Evolutionary conservation across 2,113 vertebrate species (phyloP), one percentile per base, ranked within the genome.

Genomic region (Passer domesticus): DNA sequence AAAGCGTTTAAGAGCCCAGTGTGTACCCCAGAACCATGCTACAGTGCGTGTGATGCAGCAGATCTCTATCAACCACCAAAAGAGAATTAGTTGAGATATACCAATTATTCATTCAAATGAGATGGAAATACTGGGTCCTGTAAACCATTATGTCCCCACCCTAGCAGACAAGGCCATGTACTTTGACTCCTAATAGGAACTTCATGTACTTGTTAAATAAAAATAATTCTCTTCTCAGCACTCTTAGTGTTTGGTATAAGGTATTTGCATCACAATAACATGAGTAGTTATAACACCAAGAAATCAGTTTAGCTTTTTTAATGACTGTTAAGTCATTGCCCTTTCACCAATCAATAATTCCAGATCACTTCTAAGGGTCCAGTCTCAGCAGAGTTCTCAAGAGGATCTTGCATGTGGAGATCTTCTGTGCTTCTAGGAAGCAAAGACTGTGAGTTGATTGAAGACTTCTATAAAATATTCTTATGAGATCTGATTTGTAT

Each of bases 181-280:
- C 84, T 87, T 95, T 90, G 85, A 49, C 23, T 53, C 17, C 37
- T 79, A 76, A 58, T 15, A 76, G n/a, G 66, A 91, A 70, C 19
- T 75, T 87, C 13, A 37, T n/a, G 28, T 90, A 67, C 74, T 96
- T 90, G 82, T 37, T 85, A 60, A 82, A 76, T 49, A 56, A 73
- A 94, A 82, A 82, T 46, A 93, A 87, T 43, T 76, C 17, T 68
- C 78, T 85, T 87, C 84, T 85, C 84, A 90, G 74, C 66, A 83
- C 13, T 87, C 35, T 33, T 79, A 39, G n/a, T 76, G 50, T n/a
- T 88, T 85, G 31, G 11, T 69, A 62, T 58, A 73, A 79, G 31
- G 8, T 90, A 73, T 93, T 88, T 83, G 53, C 79, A 93, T 96
- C 58, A 85, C 70, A 93, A 44, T 90, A 91, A 85, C 17, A 16